phyloP scores from a whole-genome alignment of 2,797 vertebrate genomes.

The Odontamblyopus rebecca region DNA sequence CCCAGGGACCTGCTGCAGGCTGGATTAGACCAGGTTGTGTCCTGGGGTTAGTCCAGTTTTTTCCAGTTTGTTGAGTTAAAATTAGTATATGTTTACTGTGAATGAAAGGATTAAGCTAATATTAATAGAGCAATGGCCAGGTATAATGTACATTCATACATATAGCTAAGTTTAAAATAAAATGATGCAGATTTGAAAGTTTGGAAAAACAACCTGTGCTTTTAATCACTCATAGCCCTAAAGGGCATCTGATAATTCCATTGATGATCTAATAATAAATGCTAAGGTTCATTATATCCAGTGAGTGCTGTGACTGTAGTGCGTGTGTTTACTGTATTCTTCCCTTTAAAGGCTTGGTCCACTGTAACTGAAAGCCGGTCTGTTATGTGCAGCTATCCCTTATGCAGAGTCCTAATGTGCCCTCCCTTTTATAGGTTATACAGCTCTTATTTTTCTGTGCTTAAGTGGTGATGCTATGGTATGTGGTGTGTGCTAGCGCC shows the following conservation, averaged over 20 bases:
- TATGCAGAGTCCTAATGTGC: conserved; percentile 35
- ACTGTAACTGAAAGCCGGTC: conserved; percentile 49
- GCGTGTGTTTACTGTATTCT: conserved; percentile 36
- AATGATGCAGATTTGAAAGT: not conserved
- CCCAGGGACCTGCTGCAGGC: not conserved
- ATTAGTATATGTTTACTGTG: not conserved
- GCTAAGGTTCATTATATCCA: conserved; percentile 26
- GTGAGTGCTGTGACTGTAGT: conserved; percentile 16
- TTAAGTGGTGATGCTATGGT: conserved; percentile 37
- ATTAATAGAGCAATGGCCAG: not conserved
- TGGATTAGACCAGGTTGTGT: not conserved
- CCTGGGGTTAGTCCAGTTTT: not conserved
- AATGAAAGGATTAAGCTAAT: too few species aligned
- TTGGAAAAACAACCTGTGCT: conserved; percentile 2
- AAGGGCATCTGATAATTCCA: conserved; percentile 39
- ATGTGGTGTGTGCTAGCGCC: conserved; percentile 27
- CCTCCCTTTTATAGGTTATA: conserved; percentile 30
- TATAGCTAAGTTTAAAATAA: not conserved
- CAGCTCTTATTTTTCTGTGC: conserved; percentile 29
- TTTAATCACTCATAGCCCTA: conserved; percentile 48
- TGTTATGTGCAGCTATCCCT: conserved; percentile 38
- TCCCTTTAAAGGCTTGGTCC: conserved; percentile 53
- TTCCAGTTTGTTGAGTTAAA: not conserved
- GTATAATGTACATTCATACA: not conserved
- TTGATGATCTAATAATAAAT: conserved; percentile 27